Base-by-base conservation (phyloP, 2,888 invertebrate species). In the Priocnemis perturbator region DNA sequence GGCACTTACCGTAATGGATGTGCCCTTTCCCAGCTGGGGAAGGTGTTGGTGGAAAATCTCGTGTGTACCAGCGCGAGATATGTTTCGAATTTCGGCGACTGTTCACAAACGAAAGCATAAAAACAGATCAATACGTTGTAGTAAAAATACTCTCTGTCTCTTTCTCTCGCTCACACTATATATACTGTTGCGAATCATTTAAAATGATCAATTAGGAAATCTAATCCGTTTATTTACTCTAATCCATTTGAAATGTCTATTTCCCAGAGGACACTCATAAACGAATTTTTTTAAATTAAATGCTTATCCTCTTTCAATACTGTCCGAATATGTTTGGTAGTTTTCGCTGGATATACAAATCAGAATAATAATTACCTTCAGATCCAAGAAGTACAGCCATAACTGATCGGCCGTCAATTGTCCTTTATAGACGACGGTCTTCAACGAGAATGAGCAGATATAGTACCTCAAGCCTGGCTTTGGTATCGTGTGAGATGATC, bases 21-120 rank as follows among this genome's bases (percentile, higher is more conserved):
- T 19, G 99, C 99, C 83, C 99, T 92, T 90, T 99, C 98, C 99
- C 99, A 99, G 87, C 97, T 98, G 58, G 99, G 99, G 89, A 99
- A 99, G 26, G 99, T 99, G 90, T 99, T 99, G 76, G 99, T 99
- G 15, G 99, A 99, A 91, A 99, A 99, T 78, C 99, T 93, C 50
- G 98, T 98, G 90, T 99, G 99, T 7, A 99, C 98, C 87, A 99
- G 90, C 52, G 99, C 97, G 89, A 99, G 90, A 90, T 99, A 98
- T 2, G 98, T 97, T 83, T 97, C 95, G 90, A 96, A 99, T 79
- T 93, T 92, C 0, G 95, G 94, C 90, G 93, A 93, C 96, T 96
- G 91, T n/a, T 50, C 17, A 71, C 67, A 73, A 26, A 26, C 26
- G 75, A 53, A 7, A 20, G 60, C 57, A 23, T 50, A 7, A 56